Base-by-base conservation (phyloP, 2,113 vertebrate genomes). In the Festucalex cinctus region DNA sequence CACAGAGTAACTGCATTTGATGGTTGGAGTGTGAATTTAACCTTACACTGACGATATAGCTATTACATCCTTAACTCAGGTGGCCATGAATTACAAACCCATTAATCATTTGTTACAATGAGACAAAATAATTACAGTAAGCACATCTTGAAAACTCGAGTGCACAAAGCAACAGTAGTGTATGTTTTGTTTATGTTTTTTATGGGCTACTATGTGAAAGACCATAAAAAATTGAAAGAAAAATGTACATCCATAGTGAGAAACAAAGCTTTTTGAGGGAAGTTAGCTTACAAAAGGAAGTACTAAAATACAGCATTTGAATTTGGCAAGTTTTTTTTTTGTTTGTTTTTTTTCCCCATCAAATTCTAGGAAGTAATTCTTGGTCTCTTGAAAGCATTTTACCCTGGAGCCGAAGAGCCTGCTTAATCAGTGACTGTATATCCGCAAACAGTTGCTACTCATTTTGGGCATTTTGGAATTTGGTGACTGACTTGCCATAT, bases 61-160 rank as follows among this genome's bases (percentile, higher is more conserved):
- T 8, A 74, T 81, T 63, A 65, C 66, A 63, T 77, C 69, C 76
- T 66, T 35, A n/a, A 51, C n/a, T 20, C 71, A 70, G 68, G 65
- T 59, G 46, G 13, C 51, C 61, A 36, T 17, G 4, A 63, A 65
- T 65, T 12, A 5, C 35, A 44, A 13, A 63, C 48, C 60, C 22
- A 75, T 74, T 76, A 6, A 70, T 63, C 39, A 8, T 4, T 39
- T 9, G 22, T 26, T 41, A 24, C 49, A 49, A 41, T 37, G 36
- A 26, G 5, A 73, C 22, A 82, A 36, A 72, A 69, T 67, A 62
- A n/a, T 35, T 46, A 72, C 32, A 32, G 43, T 54, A 54, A 54
- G 22, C 26, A 17, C 54, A 49, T n/a, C 22, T 20, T 20, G 4
- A 32, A 32, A 32, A 32, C 28, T 32, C 4, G 28, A 32, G 28